Evolutionary conservation across 2,113 vertebrate genomes (phyloP).

Genomic region (Delphinus delphis): DNA sequence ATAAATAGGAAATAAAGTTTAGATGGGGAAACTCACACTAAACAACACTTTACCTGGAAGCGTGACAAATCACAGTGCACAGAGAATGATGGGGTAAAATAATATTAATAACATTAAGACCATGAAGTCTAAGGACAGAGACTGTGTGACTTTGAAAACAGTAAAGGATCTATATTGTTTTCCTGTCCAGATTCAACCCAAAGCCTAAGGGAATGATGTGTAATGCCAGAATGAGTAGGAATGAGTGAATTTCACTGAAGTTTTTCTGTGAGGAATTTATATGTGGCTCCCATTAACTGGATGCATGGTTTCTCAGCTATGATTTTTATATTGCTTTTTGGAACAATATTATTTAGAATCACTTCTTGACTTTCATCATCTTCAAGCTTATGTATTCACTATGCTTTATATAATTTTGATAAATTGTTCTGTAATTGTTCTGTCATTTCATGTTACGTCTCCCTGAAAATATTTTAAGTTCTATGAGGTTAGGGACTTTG

Average conservation of each 20-base stretch:
- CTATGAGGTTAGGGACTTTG: not conserved
- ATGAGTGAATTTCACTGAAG: not conserved
- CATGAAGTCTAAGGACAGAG: not conserved
- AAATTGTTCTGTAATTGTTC: not conserved
- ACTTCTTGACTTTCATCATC: not conserved
- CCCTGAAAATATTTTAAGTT: not conserved
- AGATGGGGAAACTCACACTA: not conserved
- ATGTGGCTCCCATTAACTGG: not conserved
- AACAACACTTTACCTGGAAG: not conserved
- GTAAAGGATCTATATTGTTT: not conserved
- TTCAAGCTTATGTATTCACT: not conserved
- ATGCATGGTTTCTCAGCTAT: not conserved
- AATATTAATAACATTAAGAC: not conserved
- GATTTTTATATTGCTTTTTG: not conserved
- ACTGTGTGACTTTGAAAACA: not conserved
- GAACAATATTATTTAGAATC: not conserved
- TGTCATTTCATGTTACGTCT: not conserved
- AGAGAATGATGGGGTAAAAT: not conserved
- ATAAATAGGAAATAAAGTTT: not conserved
- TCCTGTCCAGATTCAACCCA: not conserved
- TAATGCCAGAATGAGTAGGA: not conserved
- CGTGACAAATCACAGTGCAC: too few relatives aligned
- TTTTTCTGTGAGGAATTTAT: not conserved
- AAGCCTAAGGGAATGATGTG: not conserved
- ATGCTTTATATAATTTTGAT: not conserved